Base-by-base conservation (phyloP, 2,797 vertebrate species). In the Botia kubotai region DNA sequence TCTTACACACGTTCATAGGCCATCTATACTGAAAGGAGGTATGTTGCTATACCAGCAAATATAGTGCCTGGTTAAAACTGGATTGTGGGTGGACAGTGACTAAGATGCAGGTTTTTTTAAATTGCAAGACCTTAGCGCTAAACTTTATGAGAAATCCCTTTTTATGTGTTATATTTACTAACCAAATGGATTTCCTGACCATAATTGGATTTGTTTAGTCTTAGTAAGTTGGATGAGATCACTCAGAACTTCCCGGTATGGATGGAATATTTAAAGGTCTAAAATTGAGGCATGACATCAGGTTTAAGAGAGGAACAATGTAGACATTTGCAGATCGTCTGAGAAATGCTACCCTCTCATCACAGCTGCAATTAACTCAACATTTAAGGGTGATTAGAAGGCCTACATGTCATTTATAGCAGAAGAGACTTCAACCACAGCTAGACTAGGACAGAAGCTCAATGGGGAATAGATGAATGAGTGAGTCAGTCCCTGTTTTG, bases 401-500 rank as follows among this genome's bases (percentile, higher is more conserved):
- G 26, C 53, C 19, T 68, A 19, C 4, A 16, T 0, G 17, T 14
- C 2, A 4, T 52, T 68, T 72, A 43, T 39, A 77, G 26, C 46
- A 17, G 65, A 50, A 43, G 65, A 55, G 5, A 57, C 26, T 13
- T 75, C 79, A 50, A 68, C 71, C 23, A 76, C 72, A 77, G 60
- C 50, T 69, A 66, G 21, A 72, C 52, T 23, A 6, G 43, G 21
- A 73, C 6, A 0, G 2, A 57, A 72, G 68, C 52, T 23, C n/a
- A 71, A 4, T 26, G 16, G 21, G 67, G 62, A n/a, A 73, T 63
- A 74, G 85, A 88, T 83, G 85, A 86, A 85, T 62, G 53, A 80
- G 57, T 86, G 88, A 90, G 88, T 88, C 82, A 90, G 81, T 6
- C 46, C 33, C 17, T 58, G 23, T 78, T 82, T 50, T 65, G 72